These are phyloP conservation scores for Girardinichthys multiradiatus DNA, from an alignment of 2,113 vertebrate species.

Conservation along the genomic window DNA sequence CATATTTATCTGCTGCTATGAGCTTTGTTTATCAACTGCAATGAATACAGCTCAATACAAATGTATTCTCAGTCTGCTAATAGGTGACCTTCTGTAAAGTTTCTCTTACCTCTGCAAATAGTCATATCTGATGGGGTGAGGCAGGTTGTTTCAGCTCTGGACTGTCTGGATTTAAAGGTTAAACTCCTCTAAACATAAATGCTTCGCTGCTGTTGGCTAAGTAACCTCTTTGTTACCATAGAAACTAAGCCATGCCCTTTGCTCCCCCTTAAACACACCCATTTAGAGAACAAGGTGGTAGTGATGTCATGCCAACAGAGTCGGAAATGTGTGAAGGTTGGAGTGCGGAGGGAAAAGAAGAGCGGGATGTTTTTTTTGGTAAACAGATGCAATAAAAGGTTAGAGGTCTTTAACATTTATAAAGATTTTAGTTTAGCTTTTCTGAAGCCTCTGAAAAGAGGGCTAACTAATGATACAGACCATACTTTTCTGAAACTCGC, in stretches of 20 bases:
- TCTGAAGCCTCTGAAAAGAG: neutral
- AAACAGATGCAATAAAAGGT: neutral
- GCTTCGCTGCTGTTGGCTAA: constrained; percentile 13
- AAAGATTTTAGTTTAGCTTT: neutral
- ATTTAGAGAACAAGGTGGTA: constrained; percentile 39
- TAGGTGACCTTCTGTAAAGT: neutral
- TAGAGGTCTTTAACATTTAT: neutral
- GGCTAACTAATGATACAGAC: too few relatives aligned
- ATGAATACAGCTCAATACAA: neutral
- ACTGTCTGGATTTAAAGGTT: constrained; percentile 1
- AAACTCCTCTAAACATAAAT: constrained; percentile 33
- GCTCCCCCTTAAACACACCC: constrained; percentile 8
- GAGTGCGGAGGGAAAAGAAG: neutral
- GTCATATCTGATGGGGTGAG: constrained; percentile 32
- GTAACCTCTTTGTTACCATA: constrained; percentile 47
- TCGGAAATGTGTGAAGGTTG: constrained; percentile 27
- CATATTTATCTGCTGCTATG: neutral
- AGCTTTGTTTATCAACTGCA: too few relatives aligned
- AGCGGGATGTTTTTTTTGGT: neutral
- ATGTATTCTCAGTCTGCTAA: neutral
- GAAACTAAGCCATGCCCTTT: constrained; percentile 42
- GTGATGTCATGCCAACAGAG: constrained; percentile 33
- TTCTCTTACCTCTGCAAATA: constrained; percentile 61
- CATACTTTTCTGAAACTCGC: neutral
- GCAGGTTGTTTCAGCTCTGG: constrained; percentile 4